These are phyloP conservation scores for Drosophila triauraria DNA, from an alignment of 1,140 invertebrate species.

Conservation along the genomic window DNA sequence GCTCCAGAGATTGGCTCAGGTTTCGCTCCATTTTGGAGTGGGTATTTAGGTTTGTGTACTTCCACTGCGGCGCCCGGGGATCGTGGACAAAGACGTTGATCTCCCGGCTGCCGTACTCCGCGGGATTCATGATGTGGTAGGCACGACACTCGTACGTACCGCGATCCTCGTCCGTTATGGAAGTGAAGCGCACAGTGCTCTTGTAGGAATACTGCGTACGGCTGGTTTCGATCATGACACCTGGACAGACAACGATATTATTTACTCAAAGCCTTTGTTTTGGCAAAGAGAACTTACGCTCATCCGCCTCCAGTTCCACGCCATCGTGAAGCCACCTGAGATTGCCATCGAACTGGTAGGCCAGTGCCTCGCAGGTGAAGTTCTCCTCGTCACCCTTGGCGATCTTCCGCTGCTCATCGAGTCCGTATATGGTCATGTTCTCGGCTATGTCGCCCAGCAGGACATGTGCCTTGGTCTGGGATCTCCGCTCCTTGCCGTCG, in stretches of 20 bases:
- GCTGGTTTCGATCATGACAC: conserved; percentile 40
- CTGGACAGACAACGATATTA: conserved; percentile 22
- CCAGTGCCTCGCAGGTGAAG: conserved; percentile 86
- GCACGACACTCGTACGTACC: conserved; percentile 80
- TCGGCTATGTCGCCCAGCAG: conserved; percentile 69
- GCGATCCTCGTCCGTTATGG: conserved; percentile 58
- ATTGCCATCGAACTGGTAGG: conserved; percentile 86
- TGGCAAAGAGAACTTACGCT: conserved; percentile 31
- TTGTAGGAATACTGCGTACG: conserved; percentile 68
- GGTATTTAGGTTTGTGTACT: conserved; percentile 66
- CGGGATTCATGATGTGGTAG: conserved; percentile 33
- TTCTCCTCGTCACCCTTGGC: conserved; percentile 86
- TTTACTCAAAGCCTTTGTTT: too few relatives aligned
- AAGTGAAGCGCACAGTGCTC: conserved; percentile 59
- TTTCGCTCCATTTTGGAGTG: conserved; percentile 72
- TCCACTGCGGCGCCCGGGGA: conserved; percentile 71
- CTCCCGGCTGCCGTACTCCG: conserved; percentile 52
- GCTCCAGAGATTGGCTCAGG: conserved; percentile 78
- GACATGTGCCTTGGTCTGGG: conserved; percentile 47
- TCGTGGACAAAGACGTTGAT: conserved; percentile 68
- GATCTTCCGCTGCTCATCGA: conserved; percentile 74
- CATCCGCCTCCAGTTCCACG: conserved; percentile 32
- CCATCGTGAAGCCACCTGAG: conserved; percentile 84
- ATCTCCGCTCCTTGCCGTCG: conserved; percentile 13
- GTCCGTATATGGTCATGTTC: conserved; percentile 66